Evolutionary conservation across 2,113 vertebrate genomes (phyloP), one percentile per base, ranked within the genome.

Genomic region (Salvelinus fontinalis): DNA sequence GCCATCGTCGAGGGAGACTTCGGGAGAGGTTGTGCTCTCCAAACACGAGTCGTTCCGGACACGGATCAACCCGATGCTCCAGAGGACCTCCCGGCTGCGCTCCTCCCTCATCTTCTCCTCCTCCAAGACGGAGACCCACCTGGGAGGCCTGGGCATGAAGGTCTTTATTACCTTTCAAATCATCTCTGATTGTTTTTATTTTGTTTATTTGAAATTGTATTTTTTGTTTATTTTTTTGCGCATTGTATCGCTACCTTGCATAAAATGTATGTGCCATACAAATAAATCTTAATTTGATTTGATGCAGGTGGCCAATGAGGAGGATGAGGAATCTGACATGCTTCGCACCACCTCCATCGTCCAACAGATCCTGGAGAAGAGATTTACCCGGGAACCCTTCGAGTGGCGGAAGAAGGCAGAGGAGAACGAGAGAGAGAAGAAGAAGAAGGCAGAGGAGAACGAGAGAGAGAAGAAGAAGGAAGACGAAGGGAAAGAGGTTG

Each of bases 31-130:
- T 18, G 85, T 91, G 5, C 71, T 94, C 49, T 88, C 89, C 76
- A 96, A 95, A 88, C 97, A 97, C 11, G 97, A 98, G 66, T 95
- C 97, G 0, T 96, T 99, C 83, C 93, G 96, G 48, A 85, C 93
- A 20, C 95, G 97, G 69, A 83, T 96, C 69, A 98, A 97, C 80
- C 97, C 97, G 1, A 82, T 97, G 73, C 93, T 99, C 69, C 97
- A 99, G 86, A 95, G 98, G 70, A 97, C 94, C 87, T 99, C 98
- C 0, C 92, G 98, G 57, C 91, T 99, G 54, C 94, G 98, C 39
- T 99, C 97, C 20, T 99, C 98, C 0, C 95, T 99, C 24, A 99
- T 99, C 82, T 99, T 99, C 73, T 95, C 95, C 18, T 94, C 96
- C 14, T 95, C 98, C 4, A 97, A 97, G 79, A 81, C 93, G 1